A percentile compares a stretch with the other conserved stretches of the same genome.
Conservation (phyloP, 2,113 vertebrate species). For the Daubentonia madagascariensis region DNA sequence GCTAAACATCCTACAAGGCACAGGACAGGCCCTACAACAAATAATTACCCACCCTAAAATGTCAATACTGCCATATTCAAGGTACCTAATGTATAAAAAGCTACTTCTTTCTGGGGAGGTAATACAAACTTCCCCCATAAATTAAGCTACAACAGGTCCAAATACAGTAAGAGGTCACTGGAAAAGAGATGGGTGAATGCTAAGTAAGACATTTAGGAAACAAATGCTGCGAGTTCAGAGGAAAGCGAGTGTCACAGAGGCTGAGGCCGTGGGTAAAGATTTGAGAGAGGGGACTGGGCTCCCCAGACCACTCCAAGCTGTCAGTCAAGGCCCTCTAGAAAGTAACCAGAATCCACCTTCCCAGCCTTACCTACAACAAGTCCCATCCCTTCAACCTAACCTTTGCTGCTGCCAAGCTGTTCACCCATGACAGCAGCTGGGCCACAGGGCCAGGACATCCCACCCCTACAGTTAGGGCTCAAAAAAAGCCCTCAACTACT, state of each 20-base stretch:
- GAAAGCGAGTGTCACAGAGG: background rate
- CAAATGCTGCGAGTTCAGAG: background rate
- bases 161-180: background rate
- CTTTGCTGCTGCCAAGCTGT: background rate
- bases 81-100: slow-evolving; percentile 10
- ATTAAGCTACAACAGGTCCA: background rate
- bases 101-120: slow-evolving; percentile 21
- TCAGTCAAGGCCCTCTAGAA: background rate
- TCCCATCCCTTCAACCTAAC: background rate
- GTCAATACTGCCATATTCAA: background rate
- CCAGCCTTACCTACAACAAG: background rate
- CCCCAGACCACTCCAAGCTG: background rate
- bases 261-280: background rate
- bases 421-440: background rate
- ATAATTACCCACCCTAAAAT: background rate
- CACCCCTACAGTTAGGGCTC: background rate
- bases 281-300: background rate
- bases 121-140: background rate
- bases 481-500: background rate
- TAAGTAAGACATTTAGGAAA: background rate
- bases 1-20: background rate
- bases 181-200: background rate
- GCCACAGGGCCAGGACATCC: background rate
- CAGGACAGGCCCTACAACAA: background rate
- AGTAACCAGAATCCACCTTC: background rate